Percentiles rank a stretch among this genome's conserved stretches.
Conservation (phyloP, 2,113 vertebrate genomes). For the Falcunculus frontatus region DNA sequence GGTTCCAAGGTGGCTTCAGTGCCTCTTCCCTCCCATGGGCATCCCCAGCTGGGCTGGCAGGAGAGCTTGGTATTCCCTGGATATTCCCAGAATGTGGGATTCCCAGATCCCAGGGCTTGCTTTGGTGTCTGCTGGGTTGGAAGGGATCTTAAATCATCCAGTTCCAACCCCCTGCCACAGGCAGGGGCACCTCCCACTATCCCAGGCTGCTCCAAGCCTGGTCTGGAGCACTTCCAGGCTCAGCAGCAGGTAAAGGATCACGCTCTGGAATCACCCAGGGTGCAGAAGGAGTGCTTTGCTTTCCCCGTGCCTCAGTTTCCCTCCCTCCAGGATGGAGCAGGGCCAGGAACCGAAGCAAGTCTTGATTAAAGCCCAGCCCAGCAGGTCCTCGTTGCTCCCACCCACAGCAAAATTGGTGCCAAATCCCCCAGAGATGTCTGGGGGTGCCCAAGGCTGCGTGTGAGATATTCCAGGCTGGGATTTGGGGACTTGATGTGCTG, state of each 20-base stretch:
- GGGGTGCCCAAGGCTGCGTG: not conserved
- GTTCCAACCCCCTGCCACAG: not conserved
- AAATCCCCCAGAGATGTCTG: not conserved
- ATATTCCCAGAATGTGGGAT: not conserved
- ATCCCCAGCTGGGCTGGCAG: not conserved
- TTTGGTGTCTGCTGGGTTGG: not conserved
- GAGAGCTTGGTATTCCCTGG: not conserved
- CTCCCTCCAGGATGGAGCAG: not conserved
- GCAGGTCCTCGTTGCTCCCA: not conserved
- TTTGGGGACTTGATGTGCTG: not conserved
- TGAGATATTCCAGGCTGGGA: not conserved
- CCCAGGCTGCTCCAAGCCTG: not conserved
- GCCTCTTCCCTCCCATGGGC: not conserved
- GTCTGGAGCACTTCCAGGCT: not conserved
- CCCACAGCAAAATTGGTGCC: not conserved
- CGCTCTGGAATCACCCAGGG: not conserved
- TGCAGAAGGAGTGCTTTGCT: not conserved
- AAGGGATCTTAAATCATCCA: not conserved
- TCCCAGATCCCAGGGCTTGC: not conserved
- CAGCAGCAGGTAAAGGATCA: not conserved
- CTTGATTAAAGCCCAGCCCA: not conserved
- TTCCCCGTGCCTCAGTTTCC: not conserved
- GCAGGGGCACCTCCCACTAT: not conserved
- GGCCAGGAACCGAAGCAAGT: not conserved
- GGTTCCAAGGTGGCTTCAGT: not conserved